Evolutionary conservation across 2,888 invertebrate genomes (phyloP).

Genomic region (Celastrina argiolus): DNA sequence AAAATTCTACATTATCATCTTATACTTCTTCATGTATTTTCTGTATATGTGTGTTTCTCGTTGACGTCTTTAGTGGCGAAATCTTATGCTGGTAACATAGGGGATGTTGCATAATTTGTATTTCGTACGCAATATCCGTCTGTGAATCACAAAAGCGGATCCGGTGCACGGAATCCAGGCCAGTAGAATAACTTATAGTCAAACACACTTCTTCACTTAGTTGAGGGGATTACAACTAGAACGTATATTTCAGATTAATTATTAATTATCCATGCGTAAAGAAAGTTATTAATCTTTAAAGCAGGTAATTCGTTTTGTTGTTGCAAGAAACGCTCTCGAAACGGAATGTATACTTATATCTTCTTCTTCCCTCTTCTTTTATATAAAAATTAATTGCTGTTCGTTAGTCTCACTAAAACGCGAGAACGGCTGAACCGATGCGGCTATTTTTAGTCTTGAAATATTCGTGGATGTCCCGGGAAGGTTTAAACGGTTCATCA

Average conservation of each 20-base stretch:
- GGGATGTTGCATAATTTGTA: constrained; percentile 19
- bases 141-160: constrained; percentile 21
- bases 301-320: neutral
- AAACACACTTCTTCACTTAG: neutral
- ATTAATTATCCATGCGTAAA: neutral
- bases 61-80: constrained; percentile 8
- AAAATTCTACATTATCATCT: too few relatives aligned
- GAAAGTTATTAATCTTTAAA: neutral
- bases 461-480: too few relatives aligned
- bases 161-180: constrained; percentile 16
- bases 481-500: too few relatives aligned
- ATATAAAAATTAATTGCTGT: too few relatives aligned
- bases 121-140: constrained; percentile 6
- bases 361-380: too few relatives aligned
- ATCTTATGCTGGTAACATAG: constrained; percentile 1
- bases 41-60: too few relatives aligned
- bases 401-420: too few relatives aligned
- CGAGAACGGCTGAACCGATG: too few relatives aligned
- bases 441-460: too few relatives aligned
- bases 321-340: neutral
- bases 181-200: constrained; percentile 6
- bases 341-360: too few relatives aligned
- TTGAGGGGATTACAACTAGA: neutral
- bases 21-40: too few relatives aligned
- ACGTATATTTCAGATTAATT: neutral